These are phyloP conservation scores for Morpho deidamia DNA, from an alignment of 2,888 invertebrate species.

Conservation along the genomic window DNA sequence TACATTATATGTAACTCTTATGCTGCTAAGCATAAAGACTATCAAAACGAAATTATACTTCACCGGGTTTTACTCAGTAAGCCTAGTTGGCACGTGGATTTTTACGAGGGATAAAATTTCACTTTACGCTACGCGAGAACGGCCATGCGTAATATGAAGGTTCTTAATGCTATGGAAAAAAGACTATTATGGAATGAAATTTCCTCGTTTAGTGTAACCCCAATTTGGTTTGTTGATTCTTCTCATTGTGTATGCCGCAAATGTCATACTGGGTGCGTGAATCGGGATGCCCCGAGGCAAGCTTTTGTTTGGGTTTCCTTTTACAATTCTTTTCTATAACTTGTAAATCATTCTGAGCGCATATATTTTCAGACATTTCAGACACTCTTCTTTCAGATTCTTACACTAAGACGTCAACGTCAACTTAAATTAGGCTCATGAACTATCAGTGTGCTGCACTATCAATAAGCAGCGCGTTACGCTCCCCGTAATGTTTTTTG, in stretches of 20 bases:
- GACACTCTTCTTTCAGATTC: too few relatives aligned
- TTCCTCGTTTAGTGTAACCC: conserved; percentile 20
- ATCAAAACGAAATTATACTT: conserved; percentile 1
- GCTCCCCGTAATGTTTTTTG: too few relatives aligned
- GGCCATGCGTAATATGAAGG: not conserved
- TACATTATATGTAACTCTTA: not conserved
- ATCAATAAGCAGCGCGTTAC: too few relatives aligned
- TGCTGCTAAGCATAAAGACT: not conserved
- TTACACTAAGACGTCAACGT: too few relatives aligned
- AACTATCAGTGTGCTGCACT: too few relatives aligned
- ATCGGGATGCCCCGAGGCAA: conserved; percentile 40
- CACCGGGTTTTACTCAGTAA: conserved; percentile 6
- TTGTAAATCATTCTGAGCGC: not conserved
- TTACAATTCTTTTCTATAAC: conserved; percentile 9
- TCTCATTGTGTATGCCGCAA: conserved; percentile 42
- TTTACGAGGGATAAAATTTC: conserved; percentile 63
- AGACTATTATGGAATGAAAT: conserved; percentile 4
- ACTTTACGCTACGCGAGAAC: conserved; percentile 45
- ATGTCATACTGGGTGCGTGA: conserved; percentile 26
- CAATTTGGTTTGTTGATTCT: conserved; percentile 51
- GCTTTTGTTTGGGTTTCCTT: conserved; percentile 40
- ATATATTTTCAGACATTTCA: not conserved
- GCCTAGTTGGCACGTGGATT: conserved; percentile 41
- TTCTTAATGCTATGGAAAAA: not conserved
- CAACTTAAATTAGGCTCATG: too few relatives aligned